These are phyloP conservation scores for Pitangus sulphuratus DNA, from an alignment of 2,797 vertebrate species.

Conservation along the genomic window DNA sequence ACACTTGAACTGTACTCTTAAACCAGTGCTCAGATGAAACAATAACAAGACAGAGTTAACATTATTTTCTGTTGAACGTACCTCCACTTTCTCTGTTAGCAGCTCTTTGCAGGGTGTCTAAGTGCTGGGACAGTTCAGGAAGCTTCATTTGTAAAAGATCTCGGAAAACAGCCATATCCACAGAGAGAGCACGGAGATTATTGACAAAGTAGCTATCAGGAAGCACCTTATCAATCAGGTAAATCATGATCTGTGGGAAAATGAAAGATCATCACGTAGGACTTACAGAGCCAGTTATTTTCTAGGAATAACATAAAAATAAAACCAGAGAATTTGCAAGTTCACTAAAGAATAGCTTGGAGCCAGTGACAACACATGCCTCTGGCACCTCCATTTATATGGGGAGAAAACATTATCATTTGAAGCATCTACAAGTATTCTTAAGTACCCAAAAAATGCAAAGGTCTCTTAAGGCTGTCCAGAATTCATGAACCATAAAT, in stretches of 20 bases:
- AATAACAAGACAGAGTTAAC: background rate
- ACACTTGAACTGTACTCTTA: background rate
- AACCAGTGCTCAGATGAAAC: background rate
- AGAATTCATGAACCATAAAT: background rate
- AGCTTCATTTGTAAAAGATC: constrained; percentile 93
- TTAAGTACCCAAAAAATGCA: background rate
- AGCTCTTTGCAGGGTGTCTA: constrained; percentile 90
- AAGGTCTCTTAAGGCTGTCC: background rate
- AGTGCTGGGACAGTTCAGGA: constrained; percentile 92
- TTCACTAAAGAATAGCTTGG: background rate
- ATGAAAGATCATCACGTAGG: background rate
- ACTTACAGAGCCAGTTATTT: background rate
- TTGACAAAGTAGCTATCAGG: constrained; percentile 99
- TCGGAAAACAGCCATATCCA: constrained; percentile 99
- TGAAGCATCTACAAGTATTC: background rate
- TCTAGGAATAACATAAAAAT: background rate
- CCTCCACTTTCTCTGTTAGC: constrained; percentile 95
- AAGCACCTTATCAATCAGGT: constrained; percentile 97
- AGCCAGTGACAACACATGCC: background rate
- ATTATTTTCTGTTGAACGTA: constrained; percentile 52
- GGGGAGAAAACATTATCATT: background rate
- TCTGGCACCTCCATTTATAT: background rate
- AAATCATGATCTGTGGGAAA: constrained; percentile 93
- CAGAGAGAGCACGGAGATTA: constrained; percentile 93
- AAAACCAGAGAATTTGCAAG: background rate